Evolutionary conservation across 2,797 vertebrate species (phyloP).

Genomic region (Gallinago nigripennis): DNA sequence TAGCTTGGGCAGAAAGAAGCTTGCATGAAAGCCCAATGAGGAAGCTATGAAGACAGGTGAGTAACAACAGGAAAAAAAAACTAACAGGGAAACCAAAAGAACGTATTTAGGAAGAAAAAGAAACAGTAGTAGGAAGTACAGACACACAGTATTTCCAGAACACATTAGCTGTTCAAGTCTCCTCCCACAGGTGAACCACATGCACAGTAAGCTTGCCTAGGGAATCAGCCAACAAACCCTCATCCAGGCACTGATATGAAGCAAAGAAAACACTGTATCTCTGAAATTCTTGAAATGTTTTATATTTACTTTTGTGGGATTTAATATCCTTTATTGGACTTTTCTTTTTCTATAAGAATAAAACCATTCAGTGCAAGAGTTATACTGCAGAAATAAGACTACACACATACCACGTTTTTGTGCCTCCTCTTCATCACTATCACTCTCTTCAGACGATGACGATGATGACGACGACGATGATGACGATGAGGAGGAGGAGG

Average conservation of each 20-base stretch:
- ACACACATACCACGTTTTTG: constrained; percentile 88
- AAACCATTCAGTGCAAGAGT: background rate
- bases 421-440: constrained; percentile 87
- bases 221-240: background rate
- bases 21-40: background rate
- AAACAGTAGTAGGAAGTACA: background rate
- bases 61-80: background rate
- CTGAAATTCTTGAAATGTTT: background rate
- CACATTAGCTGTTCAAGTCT: background rate
- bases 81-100: background rate
- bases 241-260: background rate
- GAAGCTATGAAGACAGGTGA: background rate
- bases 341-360: background rate
- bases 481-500: constrained; percentile 91
- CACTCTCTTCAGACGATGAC: constrained; percentile 91
- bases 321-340: background rate
- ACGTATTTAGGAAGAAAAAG: background rate
- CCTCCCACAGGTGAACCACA: background rate
- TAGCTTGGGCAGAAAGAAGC: background rate
- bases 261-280: background rate
- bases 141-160: accelerated
- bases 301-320: background rate
- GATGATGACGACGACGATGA: constrained; percentile 87
- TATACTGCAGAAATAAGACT: constrained; percentile 46
- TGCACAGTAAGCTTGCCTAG: background rate